phyloP scores from a whole-genome alignment of 2,113 vertebrate genomes.

The Dromas ardeola region DNA sequence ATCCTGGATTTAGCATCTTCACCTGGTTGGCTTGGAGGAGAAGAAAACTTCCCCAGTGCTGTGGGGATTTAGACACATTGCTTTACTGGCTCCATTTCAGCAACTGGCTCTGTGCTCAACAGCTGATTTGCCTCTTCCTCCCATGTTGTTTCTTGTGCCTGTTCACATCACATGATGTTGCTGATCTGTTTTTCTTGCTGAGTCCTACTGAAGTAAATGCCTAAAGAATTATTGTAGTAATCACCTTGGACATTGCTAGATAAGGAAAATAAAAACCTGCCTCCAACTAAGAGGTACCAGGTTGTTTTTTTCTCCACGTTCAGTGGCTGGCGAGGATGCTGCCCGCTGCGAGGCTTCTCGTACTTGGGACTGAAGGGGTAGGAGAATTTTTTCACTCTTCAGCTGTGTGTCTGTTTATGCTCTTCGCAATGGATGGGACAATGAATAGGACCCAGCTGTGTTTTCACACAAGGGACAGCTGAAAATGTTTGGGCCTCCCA shows the following conservation, averaged over 20 bases:
- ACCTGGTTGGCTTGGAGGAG: background rate
- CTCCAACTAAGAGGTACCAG: background rate
- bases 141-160: background rate
- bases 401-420: background rate
- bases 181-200: background rate
- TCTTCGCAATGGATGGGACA: background rate
- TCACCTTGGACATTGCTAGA: background rate
- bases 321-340: background rate
- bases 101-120: background rate
- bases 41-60: background rate
- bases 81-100: conserved; percentile 1
- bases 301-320: accelerated
- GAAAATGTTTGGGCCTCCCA: background rate
- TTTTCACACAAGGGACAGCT: background rate
- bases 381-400: background rate
- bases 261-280: background rate
- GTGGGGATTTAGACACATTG: background rate
- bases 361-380: background rate
- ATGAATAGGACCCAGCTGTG: background rate
- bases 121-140: conserved; percentile 14
- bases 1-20: background rate
- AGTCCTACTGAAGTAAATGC: background rate
- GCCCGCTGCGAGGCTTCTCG: background rate
- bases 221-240: background rate
- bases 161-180: background rate